A percentile compares a stretch with the other conserved stretches of the same genome.
These are phyloP conservation scores for Lasioglossum vierecki DNA, from an alignment of 2,888 invertebrate genomes.

Conservation along the genomic window DNA sequence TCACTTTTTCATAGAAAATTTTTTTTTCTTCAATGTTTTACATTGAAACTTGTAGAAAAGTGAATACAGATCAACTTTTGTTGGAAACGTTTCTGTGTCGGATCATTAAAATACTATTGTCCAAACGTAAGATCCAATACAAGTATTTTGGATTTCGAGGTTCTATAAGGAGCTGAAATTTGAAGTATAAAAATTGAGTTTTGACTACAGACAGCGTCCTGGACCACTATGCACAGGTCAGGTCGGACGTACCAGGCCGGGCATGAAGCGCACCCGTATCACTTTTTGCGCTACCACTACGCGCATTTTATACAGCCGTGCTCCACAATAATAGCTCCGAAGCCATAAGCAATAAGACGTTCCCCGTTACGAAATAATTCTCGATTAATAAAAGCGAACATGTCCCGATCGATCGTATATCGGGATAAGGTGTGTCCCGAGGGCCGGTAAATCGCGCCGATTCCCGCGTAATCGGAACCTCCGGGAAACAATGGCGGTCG, in stretches of 20 bases:
- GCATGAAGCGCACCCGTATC: constrained; percentile 38
- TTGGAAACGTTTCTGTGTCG: not conserved
- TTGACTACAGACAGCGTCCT: no score
- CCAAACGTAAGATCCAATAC: not conserved
- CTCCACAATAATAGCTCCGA: constrained; percentile 51
- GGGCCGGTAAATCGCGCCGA: constrained; percentile 24
- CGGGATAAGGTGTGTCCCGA: not conserved
- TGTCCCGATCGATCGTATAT: constrained; percentile 26
- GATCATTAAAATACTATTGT: no score
- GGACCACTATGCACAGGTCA: not conserved
- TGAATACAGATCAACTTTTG: not conserved
- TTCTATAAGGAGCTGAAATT: not conserved
- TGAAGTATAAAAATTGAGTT: not conserved
- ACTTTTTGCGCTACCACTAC: constrained; percentile 62
- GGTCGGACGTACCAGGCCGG: not conserved
- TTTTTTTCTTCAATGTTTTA: no score
- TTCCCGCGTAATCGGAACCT: constrained; percentile 42
- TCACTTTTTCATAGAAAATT: no score
- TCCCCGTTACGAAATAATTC: constrained; percentile 50
- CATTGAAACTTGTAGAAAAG: not conserved
- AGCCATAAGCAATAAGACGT: constrained; percentile 46
- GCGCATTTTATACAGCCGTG: constrained; percentile 58
- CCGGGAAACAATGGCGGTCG: constrained; percentile 45
- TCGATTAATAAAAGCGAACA: constrained; percentile 45
- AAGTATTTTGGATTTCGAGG: no score